Base-by-base conservation (phyloP, 1,140 invertebrate genomes). In the Pogonomyrmex barbatus region DNA sequence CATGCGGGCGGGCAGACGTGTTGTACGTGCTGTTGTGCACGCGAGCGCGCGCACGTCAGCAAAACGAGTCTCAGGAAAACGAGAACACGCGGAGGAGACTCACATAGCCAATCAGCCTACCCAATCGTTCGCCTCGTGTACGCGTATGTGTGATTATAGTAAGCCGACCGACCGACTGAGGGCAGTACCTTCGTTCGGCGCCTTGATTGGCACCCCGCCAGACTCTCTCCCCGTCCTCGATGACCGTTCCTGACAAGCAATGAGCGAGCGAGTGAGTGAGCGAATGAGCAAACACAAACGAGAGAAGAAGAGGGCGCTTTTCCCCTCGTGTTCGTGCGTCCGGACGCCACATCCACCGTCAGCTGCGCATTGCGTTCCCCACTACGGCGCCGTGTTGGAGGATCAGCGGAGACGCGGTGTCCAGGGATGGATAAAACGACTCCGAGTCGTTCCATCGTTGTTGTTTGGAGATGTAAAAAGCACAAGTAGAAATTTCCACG, bases 111-210 rank as follows among this genome's bases (percentile, higher is more conserved):
- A 65, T 75, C 68, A 79, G 67, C 86, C 86, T 24, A 90, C 87
- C 78, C 89, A 83, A 86, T 90, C 78, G 82, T 39, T 86, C 24
- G 77, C 47, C 87, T 73, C 68, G 36, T 84, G 52, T 30, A 52
- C 42, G 12, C 73, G 75, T 87, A 82, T 89, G 76, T 89, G 90
- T 91, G 63, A 84, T 88, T 47, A 62, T 92, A 93, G 93, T 94
- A 78, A 89, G 87, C 87, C 88, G 82, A 75, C 63, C 88, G 71
- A 87, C 92, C 93, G 92, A 89, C 89, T 88, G 93, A 91, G 91
- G 92, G 92, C 92, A 93, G 90, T 90, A 86, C 88, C 56, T 90
- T 92, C 92, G 93, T 89, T 70, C 67, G 82, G 76, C 88, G 89
- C 83, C 63, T 76, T 82, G 68, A 75, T 75, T 79, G 60, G 62